Percentiles rank a stretch among this genome's conserved stretches.
Evolutionary conservation across 2,797 vertebrate genomes (phyloP).

Genomic region (Malacoraja senta): DNA sequence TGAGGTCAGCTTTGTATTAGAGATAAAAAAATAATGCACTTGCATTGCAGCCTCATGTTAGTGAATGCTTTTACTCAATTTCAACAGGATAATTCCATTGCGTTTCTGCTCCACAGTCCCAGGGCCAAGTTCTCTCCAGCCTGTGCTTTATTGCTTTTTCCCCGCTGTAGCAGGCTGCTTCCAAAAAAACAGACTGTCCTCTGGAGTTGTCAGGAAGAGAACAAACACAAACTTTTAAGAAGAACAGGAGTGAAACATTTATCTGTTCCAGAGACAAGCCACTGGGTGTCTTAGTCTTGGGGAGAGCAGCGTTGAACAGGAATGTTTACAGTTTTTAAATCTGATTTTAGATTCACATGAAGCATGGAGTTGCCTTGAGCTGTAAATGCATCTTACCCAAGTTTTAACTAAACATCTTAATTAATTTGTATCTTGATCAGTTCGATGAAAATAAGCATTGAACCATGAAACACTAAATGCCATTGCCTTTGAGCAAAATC

Average conservation of each 20-base stretch:
- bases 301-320: background rate
- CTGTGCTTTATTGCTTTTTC: background rate
- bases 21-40: constrained; percentile 1
- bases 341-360: background rate
- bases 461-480: background rate
- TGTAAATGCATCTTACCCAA: background rate
- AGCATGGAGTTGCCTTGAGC: constrained; percentile 13
- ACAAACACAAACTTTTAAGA: background rate
- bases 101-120: background rate
- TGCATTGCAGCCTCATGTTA: background rate
- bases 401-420: background rate
- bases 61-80: background rate
- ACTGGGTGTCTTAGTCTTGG: too few species aligned
- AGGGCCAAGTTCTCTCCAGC: background rate
- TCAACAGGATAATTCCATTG: background rate
- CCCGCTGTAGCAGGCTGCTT: too few species aligned
- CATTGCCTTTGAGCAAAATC: background rate
- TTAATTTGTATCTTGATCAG: background rate
- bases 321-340: background rate
- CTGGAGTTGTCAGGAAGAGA: background rate
- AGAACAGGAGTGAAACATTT: background rate
- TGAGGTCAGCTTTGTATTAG: background rate
- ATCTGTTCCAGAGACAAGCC: background rate
- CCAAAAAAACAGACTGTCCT: background rate
- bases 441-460: background rate